Conservation (phyloP, 37 sponge, comb jelly and placozoan genomes). For the Axinella damicornis region DNA sequence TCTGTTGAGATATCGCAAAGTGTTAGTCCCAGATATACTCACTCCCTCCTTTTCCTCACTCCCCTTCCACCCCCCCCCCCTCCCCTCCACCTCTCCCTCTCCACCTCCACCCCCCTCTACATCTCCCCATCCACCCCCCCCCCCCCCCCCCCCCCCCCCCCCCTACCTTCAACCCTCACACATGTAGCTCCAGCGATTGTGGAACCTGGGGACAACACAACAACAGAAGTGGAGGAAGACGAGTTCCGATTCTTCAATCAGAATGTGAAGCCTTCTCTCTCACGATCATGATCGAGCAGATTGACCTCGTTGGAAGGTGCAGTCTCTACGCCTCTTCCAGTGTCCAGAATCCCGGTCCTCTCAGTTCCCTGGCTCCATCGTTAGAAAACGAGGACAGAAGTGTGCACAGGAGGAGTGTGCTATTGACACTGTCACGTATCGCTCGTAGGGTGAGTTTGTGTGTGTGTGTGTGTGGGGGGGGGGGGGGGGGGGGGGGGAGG, state of each 20-base stretch:
- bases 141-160: neutral
- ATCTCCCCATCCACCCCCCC: too few species aligned
- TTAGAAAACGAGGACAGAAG: constrained; percentile 60
- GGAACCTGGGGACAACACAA: constrained; percentile 81
- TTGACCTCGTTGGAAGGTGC: constrained; percentile 74
- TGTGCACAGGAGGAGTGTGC: constrained; percentile 16
- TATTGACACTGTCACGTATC: constrained; percentile 1
- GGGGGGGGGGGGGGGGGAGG: neutral
- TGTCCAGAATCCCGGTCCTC: constrained; percentile 85
- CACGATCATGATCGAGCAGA: constrained; percentile 85
- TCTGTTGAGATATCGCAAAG: neutral
- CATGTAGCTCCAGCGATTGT: constrained; percentile 78
- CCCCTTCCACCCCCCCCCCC: neutral
- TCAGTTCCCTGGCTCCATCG: constrained; percentile 41
- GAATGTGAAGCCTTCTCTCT: constrained; percentile 72
- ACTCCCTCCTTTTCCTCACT: neutral
- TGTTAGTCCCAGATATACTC: neutral
- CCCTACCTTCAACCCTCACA: neutral
- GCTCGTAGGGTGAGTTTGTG: neutral
- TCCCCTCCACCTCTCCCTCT: neutral
- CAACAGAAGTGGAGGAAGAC: constrained; percentile 76
- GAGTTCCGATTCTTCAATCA: constrained; percentile 89
- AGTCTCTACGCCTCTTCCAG: constrained; percentile 80
- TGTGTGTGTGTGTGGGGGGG: neutral
- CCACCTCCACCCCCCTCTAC: neutral